Evolutionary conservation across 2,113 vertebrate genomes (phyloP).

Genomic region (Syngnathoides biaculeatus): DNA sequence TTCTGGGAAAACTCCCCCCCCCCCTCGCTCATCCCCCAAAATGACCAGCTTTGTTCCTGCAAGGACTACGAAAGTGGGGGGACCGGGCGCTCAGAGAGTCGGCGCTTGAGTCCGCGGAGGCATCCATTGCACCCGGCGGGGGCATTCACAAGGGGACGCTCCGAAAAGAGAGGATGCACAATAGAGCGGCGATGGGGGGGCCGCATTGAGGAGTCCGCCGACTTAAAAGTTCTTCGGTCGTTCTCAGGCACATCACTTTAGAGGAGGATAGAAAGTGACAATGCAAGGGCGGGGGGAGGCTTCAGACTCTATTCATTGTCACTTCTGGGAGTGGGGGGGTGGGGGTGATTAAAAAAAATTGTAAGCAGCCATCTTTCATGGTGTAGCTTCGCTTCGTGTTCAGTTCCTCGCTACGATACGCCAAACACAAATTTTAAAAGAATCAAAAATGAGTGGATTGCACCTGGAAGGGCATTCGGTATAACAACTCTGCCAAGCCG

Average conservation of each 20-base stretch:
- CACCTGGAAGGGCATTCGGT: no score
- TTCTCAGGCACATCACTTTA: slow-evolving; percentile 67
- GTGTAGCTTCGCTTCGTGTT: no score
- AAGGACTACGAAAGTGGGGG: slow-evolving; percentile 72
- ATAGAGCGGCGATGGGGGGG: slow-evolving; percentile 32
- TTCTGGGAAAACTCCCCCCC: slow-evolving; percentile 81
- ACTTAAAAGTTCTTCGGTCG: slow-evolving; percentile 42
- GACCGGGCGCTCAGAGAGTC: slow-evolving; percentile 80
- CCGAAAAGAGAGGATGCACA: slow-evolving; percentile 47
- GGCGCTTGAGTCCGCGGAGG: slow-evolving; percentile 61
- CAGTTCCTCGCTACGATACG: no score
- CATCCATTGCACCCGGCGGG: slow-evolving; percentile 72
- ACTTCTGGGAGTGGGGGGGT: neutral
- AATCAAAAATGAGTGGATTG: no score
- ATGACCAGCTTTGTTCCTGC: slow-evolving; percentile 88
- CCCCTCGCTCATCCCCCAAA: slow-evolving; percentile 81
- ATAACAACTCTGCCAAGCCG: no score
- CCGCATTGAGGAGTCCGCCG: slow-evolving; percentile 17
- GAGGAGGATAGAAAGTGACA: slow-evolving; percentile 57
- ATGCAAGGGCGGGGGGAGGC: slow-evolving; percentile 8
- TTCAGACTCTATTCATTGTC: slow-evolving; percentile 12
- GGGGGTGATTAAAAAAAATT: slow-evolving; percentile 31
- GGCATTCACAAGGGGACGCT: slow-evolving; percentile 80
- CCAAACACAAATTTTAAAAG: no score
- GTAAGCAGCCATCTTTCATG: slow-evolving; percentile 12